Evolutionary conservation across 2,797 vertebrate genomes (phyloP).

Genomic region (Darevskia mixta): DNA sequence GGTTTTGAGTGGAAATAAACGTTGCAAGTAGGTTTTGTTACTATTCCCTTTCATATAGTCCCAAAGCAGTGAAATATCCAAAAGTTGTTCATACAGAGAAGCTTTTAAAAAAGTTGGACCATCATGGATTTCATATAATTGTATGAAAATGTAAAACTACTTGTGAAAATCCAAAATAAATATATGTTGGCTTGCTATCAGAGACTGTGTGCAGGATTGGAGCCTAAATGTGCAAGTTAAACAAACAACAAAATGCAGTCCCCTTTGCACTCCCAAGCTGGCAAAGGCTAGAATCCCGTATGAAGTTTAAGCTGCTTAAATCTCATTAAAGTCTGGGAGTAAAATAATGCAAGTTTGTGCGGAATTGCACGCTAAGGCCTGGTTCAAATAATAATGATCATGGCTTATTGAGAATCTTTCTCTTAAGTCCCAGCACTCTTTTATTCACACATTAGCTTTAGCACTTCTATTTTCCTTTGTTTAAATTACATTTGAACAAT

Average conservation of each 20-base stretch:
- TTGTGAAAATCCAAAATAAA: slow-evolving; percentile 17
- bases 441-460: neutral
- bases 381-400: neutral
- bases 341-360: neutral
- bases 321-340: neutral
- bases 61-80: neutral
- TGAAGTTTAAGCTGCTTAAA: neutral
- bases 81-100: slow-evolving; percentile 14
- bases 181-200: slow-evolving; percentile 2
- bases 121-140: neutral
- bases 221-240: neutral
- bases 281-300: neutral
- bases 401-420: neutral
- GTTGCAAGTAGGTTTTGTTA: neutral
- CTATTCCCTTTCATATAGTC: neutral
- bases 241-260: neutral
- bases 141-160: slow-evolving; percentile 16
- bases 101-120: neutral
- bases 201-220: neutral
- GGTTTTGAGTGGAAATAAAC: slow-evolving; percentile 25
- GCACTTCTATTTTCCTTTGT: neutral
- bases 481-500: neutral
- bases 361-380: neutral
- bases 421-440: no score
- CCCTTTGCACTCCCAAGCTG: neutral